Evolutionary conservation across 2,888 invertebrate genomes (phyloP), one percentile per base, ranked within the genome.

Genomic region (Trissoscelio sp.): DNA sequence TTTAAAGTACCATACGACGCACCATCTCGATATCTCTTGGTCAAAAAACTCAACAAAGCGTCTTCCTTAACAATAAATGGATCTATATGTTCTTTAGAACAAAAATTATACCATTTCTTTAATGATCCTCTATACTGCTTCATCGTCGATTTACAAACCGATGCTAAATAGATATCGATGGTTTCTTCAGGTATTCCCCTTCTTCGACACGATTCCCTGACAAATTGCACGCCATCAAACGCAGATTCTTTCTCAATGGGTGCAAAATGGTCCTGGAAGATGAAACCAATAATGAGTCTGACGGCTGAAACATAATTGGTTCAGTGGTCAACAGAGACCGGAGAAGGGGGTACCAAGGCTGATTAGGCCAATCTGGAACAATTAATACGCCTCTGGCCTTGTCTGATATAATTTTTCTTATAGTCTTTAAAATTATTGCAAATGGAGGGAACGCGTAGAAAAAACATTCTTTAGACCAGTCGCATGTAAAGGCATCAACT

Each of bases 81-180:
- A 18, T 74, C 48, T 11, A 42, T 16, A 12, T 62, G 42, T 28
- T 58, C 46, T n/a, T 62, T 18, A 37, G 24, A 11, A 46, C 83
- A 85, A 31, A 75, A 83, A 0, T 14, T 18, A 60, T 75, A 83
- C 86, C 86, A 87, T 3, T 81, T 18, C 60, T 83, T 82, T 16
- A 83, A 62, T 0, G 70, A 44, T 5, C 60, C 44, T 24, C 81
- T 64, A 44, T 86, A 87, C 66, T 86, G 83, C 12, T 81, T 84
- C 0, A 81, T 28, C 0, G 86, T 86, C 5, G 70, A 66, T 2
- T 74, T 34, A 7, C 78, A 34, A 12, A 86, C 14, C 0, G 85
- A 87, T 1, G 70, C 31, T n/a, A 85, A n/a, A 12, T 84, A 60
- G 7, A 84, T 82, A 1, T 83, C 67, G 0, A 78, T 60, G 12